phyloP scores from a whole-genome alignment of 1,140 invertebrate species.

The Caenorhabditis brenneri region DNA sequence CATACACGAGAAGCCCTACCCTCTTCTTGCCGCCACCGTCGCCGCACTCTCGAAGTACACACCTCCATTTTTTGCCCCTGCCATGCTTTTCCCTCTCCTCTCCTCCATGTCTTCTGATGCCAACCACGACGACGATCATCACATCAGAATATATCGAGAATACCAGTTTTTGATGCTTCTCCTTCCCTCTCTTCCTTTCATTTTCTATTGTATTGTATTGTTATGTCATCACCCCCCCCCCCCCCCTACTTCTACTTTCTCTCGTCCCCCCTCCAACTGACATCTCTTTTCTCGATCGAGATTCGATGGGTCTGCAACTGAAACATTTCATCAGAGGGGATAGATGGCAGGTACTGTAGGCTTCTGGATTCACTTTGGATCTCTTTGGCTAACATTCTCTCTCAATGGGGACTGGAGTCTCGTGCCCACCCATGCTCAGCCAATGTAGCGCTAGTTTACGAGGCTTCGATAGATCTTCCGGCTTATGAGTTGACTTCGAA shows the following conservation, averaged over 20 bases:
- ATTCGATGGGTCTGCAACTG: neutral
- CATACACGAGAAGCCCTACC: neutral
- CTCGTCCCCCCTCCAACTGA: neutral
- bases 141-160: neutral
- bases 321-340: too few relatives aligned
- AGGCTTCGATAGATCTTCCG: too few relatives aligned
- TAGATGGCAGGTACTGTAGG: too few relatives aligned
- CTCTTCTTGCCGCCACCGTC: too few relatives aligned
- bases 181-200: neutral
- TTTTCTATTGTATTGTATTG: constrained; percentile 40
- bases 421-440: too few relatives aligned
- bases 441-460: too few relatives aligned
- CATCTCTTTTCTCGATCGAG: neutral
- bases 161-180: neutral
- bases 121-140: neutral
- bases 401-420: too few relatives aligned
- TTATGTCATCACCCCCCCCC: constrained; percentile 1
- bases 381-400: too few relatives aligned
- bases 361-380: too few relatives aligned
- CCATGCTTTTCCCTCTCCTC: neutral
- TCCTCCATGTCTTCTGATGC: neutral
- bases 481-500: too few relatives aligned
- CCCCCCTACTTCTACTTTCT: neutral
- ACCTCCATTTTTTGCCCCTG: neutral
- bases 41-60: constrained; percentile 36